phyloP scores from a whole-genome alignment of 2,113 vertebrate genomes.

The Arenaria interpres region DNA sequence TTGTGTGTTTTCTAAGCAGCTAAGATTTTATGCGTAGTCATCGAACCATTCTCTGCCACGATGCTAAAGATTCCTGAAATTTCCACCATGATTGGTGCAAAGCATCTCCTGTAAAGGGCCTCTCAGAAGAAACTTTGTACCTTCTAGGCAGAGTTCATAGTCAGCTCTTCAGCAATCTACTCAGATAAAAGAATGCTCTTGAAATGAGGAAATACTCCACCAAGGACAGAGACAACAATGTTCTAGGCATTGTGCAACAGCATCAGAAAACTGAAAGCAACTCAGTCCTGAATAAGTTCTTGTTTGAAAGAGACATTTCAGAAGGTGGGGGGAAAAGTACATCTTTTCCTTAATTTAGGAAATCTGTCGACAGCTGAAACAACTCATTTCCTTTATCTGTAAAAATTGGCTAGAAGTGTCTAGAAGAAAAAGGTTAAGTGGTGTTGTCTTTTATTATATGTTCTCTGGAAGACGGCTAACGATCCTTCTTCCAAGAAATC shows the following conservation, averaged over 20 bases:
- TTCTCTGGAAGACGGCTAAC: background rate
- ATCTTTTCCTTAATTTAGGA: background rate
- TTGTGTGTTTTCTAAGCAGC: background rate
- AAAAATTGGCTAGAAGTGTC: background rate
- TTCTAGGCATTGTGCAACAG: background rate
- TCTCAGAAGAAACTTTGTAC: background rate
- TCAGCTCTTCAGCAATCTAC: background rate
- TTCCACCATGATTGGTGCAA: background rate
- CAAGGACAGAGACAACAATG: background rate
- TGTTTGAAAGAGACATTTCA: background rate
- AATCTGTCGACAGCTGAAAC: background rate
- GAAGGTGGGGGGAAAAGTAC: background rate
- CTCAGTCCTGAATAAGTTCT: background rate
- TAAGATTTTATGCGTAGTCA: background rate
- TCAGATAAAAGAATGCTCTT: background rate
- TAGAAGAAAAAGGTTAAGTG: background rate
- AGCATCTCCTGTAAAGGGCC: background rate
- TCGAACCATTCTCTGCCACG: background rate
- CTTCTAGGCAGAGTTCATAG: background rate
- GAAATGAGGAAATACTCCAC: background rate
- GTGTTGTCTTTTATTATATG: background rate
- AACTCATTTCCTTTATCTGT: background rate
- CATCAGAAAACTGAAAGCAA: background rate
- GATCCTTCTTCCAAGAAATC: background rate
- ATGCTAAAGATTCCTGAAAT: background rate